Evolutionary conservation across 2,797 vertebrate species (phyloP).

Genomic region (Xenopus petersii): DNA sequence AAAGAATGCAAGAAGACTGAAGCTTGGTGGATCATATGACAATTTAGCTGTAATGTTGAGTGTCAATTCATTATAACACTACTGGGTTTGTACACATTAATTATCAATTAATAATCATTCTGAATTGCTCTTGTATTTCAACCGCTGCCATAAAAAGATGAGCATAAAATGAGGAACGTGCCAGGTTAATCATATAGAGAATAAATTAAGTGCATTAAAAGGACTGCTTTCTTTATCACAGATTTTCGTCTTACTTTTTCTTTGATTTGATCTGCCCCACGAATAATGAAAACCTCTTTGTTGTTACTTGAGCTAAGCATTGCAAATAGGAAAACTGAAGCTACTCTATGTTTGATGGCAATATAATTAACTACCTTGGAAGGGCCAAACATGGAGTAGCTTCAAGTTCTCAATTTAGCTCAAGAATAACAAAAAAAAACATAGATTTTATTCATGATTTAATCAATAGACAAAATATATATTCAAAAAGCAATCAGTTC

Average conservation of each 20-base stretch:
- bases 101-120: background rate
- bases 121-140: conserved; percentile 1
- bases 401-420: no score
- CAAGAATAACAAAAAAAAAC: no score
- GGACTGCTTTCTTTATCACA: background rate
- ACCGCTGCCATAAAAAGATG: background rate
- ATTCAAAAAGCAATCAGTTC: no score
- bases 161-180: background rate
- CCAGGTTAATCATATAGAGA: background rate
- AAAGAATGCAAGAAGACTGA: conserved; percentile 11
- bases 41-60: conserved; percentile 25
- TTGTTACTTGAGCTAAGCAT: no score
- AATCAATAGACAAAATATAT: no score
- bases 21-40: conserved; percentile 18
- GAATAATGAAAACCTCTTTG: no score
- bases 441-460: no score
- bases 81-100: conserved; percentile 27
- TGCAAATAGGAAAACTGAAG: no score
- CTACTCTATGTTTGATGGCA: no score
- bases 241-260: background rate
- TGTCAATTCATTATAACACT: conserved; percentile 23
- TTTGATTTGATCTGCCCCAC: background rate
- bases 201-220: background rate
- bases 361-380: no score
- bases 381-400: no score